Base-by-base conservation (phyloP, 2,888 invertebrate species). In the Eretmocerus hayati region DNA sequence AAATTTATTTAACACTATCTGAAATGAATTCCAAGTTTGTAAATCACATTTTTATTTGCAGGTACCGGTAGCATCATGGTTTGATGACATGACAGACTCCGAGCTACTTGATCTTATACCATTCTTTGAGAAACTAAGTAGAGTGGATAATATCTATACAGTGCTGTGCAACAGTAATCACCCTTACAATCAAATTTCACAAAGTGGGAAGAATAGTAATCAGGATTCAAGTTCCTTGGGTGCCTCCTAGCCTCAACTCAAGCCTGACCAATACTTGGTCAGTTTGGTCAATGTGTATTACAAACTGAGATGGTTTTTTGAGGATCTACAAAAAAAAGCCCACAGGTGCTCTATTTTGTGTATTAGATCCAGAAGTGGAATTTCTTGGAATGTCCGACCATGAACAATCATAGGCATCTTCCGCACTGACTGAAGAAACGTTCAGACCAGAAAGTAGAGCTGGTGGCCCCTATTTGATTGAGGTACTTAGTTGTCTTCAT, bases 21-120 rank as follows among this genome's bases (percentile, higher is more conserved):
- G n/a, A n/a, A n/a, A n/a, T 15, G 9, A 16, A 4, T 35, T 16
- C 15, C 6, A 30, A 30, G 35, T 3, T 35, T 8, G 15, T n/a
- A n/a, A 33, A 33, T n/a, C 9, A n/a, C n/a, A 33, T n/a, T n/a
- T 11, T 11, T 26, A 26, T 44, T 11, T 20, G 11, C 72, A 90
- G 89, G 94, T 99, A 73, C 95, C 97, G 69, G 96, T 99, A 59
- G 90, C 92, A 71, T 96, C 96, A 59, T 99, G 99, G 99, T 99
- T 99, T 77, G 97, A 99, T 76, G 99, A 99, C 76, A 90, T 91
- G 83, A 86, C 87, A 67, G 99, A 99, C 76, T 88, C 90, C 54
- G 97, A 99, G 76, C 81, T 99, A 59, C 80, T 93, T 68, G 96
- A 99, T 77, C 80, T 99, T 72, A 89, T 99, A 74, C 97, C 97